These are phyloP conservation scores for Muscicapa striata DNA, from an alignment of 2,797 vertebrate genomes.

Conservation along the genomic window DNA sequence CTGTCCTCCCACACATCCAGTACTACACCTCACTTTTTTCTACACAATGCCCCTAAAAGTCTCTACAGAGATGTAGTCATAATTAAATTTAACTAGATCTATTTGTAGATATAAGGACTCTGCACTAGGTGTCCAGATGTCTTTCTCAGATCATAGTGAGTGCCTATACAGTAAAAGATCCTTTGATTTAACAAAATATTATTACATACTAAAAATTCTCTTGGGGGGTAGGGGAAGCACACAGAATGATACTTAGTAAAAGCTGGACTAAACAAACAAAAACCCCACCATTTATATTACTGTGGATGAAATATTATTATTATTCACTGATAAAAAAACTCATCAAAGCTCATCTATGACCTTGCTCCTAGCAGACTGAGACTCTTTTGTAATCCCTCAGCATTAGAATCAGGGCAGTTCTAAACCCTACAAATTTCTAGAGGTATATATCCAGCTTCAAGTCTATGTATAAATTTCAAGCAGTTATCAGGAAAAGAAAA, in stretches of 20 bases:
- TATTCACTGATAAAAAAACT: neutral
- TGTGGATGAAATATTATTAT: neutral
- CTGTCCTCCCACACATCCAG: neutral
- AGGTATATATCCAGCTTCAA: neutral
- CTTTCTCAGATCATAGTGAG: neutral
- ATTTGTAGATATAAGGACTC: neutral
- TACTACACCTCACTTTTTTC: neutral
- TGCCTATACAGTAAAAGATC: neutral
- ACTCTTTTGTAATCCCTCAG: neutral
- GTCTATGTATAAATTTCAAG: neutral
- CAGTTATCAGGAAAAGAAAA: neutral
- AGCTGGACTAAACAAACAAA: neutral
- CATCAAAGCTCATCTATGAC: neutral
- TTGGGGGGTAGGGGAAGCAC: rapidly evolving
- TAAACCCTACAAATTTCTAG: neutral
- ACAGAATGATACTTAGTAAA: neutral
- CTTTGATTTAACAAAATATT: neutral
- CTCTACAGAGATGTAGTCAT: neutral
- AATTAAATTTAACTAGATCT: neutral
- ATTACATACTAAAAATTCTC: neutral
- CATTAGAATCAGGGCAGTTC: neutral
- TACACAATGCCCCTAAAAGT: neutral
- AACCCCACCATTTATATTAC: neutral
- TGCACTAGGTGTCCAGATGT: neutral
- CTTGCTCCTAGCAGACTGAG: neutral